Evolutionary conservation across 2,113 vertebrate genomes (phyloP).

Genomic region (Hippopotamus amphibius): DNA sequence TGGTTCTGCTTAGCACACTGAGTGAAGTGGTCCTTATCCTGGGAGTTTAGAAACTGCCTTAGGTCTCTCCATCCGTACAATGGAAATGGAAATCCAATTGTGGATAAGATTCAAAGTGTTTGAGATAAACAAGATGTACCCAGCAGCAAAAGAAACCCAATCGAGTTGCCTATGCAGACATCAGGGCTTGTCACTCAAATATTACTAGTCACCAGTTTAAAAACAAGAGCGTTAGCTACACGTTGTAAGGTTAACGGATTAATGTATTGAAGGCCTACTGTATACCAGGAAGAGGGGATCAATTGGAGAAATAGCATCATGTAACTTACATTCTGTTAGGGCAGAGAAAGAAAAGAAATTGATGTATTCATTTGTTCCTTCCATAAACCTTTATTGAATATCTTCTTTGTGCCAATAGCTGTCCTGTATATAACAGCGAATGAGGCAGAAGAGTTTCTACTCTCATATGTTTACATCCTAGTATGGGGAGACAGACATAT

Average conservation of each 20-base stretch:
- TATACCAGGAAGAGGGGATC: neutral
- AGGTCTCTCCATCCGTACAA: neutral
- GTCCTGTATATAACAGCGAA: neutral
- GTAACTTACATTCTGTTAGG: neutral
- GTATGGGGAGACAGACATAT: neutral
- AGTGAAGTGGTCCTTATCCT: neutral
- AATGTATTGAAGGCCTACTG: neutral
- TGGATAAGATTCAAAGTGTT: neutral
- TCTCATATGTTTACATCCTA: neutral
- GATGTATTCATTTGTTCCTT: neutral
- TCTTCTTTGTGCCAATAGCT: neutral
- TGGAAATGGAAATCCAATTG: neutral
- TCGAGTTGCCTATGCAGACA: too few relatives aligned
- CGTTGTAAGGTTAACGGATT: neutral
- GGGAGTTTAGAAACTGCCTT: neutral
- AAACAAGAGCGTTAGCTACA: neutral
- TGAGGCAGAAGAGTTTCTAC: neutral
- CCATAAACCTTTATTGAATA: neutral
- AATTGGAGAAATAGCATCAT: neutral
- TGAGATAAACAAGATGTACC: neutral
- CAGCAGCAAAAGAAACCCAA: neutral
- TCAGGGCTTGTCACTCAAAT: neutral
- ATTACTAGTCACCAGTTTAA: neutral
- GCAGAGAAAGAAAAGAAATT: neutral
- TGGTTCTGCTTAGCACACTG: fast-evolving